phyloP scores from a whole-genome alignment of 2,888 invertebrate species.

The Acleris cristana region DNA sequence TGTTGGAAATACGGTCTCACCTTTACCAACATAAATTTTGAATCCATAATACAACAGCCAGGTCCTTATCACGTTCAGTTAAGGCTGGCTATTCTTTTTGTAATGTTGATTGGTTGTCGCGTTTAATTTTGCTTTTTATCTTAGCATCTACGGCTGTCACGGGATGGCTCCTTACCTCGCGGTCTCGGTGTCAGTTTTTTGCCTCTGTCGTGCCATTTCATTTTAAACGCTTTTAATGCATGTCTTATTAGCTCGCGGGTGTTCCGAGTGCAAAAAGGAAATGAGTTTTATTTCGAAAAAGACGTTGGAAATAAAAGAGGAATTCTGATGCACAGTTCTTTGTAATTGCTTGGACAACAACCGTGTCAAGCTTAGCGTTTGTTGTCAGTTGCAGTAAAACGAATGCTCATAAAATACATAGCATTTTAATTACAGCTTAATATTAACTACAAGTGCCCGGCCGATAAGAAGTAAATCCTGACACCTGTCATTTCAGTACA shows the following conservation, averaged over 20 bases:
- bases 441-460: too few relatives aligned
- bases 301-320: constrained; percentile 31
- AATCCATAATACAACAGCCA: constrained; percentile 10
- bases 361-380: constrained; percentile 22
- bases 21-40: constrained; percentile 44
- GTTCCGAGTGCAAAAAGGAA: constrained; percentile 45
- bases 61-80: constrained; percentile 42
- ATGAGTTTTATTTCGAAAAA: constrained; percentile 35
- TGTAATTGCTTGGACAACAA: constrained; percentile 29
- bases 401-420: constrained; percentile 13
- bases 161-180: constrained; percentile 60
- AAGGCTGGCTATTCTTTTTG: constrained; percentile 44
- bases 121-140: constrained; percentile 53
- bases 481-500: too few relatives aligned
- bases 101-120: constrained; percentile 1
- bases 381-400: constrained; percentile 11
- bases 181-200: constrained; percentile 66
- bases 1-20: constrained; percentile 60
- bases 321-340: neutral
- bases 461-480: too few relatives aligned
- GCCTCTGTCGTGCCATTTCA: constrained; percentile 60
- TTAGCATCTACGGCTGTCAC: constrained; percentile 65
- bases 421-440: neutral
- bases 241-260: constrained; percentile 62
- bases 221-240: constrained; percentile 62